These are phyloP conservation scores for Neolamprologus fasciatus DNA, from an alignment of 2,113 vertebrate genomes.

Conservation along the genomic window DNA sequence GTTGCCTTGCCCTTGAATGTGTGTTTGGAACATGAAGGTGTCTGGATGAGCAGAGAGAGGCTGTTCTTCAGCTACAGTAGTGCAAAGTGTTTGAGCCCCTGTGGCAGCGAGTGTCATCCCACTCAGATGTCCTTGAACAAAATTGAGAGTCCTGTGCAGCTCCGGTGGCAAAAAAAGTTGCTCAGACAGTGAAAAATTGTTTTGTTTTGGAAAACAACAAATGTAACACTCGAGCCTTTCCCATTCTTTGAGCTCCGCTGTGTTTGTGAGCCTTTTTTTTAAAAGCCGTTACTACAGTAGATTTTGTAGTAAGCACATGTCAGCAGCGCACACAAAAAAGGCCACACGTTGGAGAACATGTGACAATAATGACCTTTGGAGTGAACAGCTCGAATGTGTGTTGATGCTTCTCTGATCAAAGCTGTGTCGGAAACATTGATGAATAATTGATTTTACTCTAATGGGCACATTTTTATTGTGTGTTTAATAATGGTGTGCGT, in stretches of 20 bases:
- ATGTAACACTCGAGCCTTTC: background rate
- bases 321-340: background rate
- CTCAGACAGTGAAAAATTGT: background rate
- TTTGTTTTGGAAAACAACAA: background rate
- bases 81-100: background rate
- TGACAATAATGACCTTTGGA: constrained; percentile 36
- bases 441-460: constrained; percentile 57
- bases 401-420: background rate
- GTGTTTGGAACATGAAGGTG: constrained; percentile 9
- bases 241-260: background rate
- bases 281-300: background rate
- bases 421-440: constrained; percentile 52
- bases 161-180: background rate
- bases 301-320: background rate
- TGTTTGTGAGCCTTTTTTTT: background rate
- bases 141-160: background rate
- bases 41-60: background rate
- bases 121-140: constrained; percentile 43
- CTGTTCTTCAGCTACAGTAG: constrained; percentile 22
- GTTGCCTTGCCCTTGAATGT: constrained; percentile 37
- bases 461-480: constrained; percentile 34
- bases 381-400: background rate
- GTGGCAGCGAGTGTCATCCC: background rate
- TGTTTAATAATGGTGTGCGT: background rate
- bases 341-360: constrained; percentile 26